Base-by-base conservation (phyloP, 2,888 invertebrate species). In the Hoplodrina blanda region DNA sequence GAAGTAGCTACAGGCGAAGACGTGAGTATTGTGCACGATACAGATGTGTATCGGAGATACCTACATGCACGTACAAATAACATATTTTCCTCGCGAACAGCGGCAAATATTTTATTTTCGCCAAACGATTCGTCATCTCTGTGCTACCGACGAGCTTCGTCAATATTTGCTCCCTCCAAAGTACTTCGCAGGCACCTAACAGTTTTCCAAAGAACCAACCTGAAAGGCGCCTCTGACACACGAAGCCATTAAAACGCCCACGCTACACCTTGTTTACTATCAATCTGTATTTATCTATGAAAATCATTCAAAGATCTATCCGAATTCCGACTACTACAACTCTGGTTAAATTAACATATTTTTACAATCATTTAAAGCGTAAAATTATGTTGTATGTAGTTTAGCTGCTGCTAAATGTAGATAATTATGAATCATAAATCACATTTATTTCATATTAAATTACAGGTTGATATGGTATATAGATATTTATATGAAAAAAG, bases 81-180 rank as follows among this genome's bases (percentile, higher is more conserved):
- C 50, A 68, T 68, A 70, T 49, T 61, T 66, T 69, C 62, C 30
- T 63, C 50, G 46, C 50, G 25, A 57, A 65, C 65, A 62, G 54
- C 50, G 19, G 50, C 65, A 74, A 66, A 46, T 55, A 65, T 70
- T 80, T 79, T 80, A 83, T 84, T 85, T 86, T 82, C 61, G 78
- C 80, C 55, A 80, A 81, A 81, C 75, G 74, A 81, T 82, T 82
- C 80, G 79, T 84, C 82, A 84, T 73, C 79, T 75, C 70, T 60
- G 56, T 44, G 76, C 81, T 84, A 68, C 83, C 78, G 79, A 78
- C 79, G 84, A 88, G 82, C 82, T 76, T 72, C 82, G 89, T 89
- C 90, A 93, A 93, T 93, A 92, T 94, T 91, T 87, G 81, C 82
- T 75, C 62, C 78, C 71, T 82, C 67, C 81, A 85, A 53, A 76